Percentiles rank a stretch among this genome's conserved stretches.
Evolutionary conservation across 2,888 invertebrate species (phyloP).

Genomic region (Andrena dorsata): DNA sequence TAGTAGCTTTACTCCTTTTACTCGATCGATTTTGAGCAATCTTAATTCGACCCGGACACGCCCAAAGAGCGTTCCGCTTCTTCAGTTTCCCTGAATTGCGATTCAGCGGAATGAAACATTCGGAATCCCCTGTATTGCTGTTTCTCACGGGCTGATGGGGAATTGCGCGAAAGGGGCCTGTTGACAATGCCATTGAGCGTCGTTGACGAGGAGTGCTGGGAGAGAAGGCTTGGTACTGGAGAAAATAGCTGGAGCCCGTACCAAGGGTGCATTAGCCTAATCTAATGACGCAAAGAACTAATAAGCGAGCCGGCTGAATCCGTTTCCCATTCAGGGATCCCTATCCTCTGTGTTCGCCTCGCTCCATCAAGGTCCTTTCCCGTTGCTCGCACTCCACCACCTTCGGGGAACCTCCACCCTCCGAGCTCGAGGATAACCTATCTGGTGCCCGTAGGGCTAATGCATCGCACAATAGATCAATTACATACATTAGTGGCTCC

Average conservation of each 20-base stretch:
- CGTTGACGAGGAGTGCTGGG: conserved; percentile 21
- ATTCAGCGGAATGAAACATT: conserved; percentile 3
- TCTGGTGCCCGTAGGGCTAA: conserved; percentile 79
- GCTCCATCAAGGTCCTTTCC: conserved; percentile 60
- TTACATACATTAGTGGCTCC: conserved; percentile 82
- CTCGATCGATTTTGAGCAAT: neutral
- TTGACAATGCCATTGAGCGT: conserved; percentile 63
- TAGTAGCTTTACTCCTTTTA: too few species aligned
- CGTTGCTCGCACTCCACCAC: conserved; percentile 43
- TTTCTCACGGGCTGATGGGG: conserved; percentile 6
- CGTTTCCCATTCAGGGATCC: conserved; percentile 71
- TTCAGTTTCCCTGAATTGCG: too few species aligned
- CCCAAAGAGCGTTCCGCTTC: neutral
- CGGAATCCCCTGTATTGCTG: neutral
- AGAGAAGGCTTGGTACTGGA: conserved; percentile 26
- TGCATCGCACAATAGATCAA: conserved; percentile 84
- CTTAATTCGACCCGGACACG: neutral
- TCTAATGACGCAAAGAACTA: conserved; percentile 78
- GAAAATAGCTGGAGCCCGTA: conserved; percentile 36
- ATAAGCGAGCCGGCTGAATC: conserved; percentile 76
- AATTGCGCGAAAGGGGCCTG: conserved; percentile 39
- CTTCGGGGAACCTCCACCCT: conserved; percentile 53
- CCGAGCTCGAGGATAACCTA: conserved; percentile 70
- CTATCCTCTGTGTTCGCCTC: conserved; percentile 39
- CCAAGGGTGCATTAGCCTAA: conserved; percentile 77